Evolutionary conservation across 2,888 invertebrate genomes (phyloP), one percentile per base, ranked within the genome.

Genomic region (Drosophila meridionalis): DNA sequence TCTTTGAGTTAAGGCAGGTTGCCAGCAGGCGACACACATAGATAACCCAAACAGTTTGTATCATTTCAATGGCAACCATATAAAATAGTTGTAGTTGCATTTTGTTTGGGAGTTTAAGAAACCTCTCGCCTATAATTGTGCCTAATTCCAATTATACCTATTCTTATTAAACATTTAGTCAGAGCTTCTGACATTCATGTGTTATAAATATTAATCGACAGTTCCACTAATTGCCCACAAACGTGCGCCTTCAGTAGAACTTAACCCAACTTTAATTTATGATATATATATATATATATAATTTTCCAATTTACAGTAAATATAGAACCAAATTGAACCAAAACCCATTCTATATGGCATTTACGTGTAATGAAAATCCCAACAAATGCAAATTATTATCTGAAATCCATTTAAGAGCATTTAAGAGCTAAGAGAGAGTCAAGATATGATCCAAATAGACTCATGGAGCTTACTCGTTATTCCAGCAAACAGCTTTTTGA

Each of bases 281-380:
- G 9, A 45, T 3, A 14, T n/a, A 14, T 14, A 36, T 28, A 20
- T 28, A 20, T 9, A 32, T 20, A 28, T n/a, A 42, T 42, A 42
- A 28, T 4, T 68, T 62, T 48, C 57, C 50, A 30, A 14, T 14
- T 32, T 52, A n/a, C 26, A 11, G 40, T 32, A 40, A 32, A n/a
- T 40, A 32, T 0, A 28, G 26, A 34, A 7, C 9, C 2, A 40
- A 58, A 34, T 26, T 38, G 28, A n/a, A n/a, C n/a, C 4, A 40
- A 36, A 59, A 47, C 26, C 40, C 52, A 59, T 55, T 53, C 14
- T 40, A 26, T 8, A 53, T 36, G 57, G 72, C 43, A 72, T 73
- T 68, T 64, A 60, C 67, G 52, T 53, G 34, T 2, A 6, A 56
- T 40, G 45, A 66, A 75, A 69, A 65, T 43, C 69, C 85, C 68